These are phyloP conservation scores for Petrosia ficiformis DNA, from an alignment of 37 sponge, comb jelly and placozoan species.

Conservation along the genomic window DNA sequence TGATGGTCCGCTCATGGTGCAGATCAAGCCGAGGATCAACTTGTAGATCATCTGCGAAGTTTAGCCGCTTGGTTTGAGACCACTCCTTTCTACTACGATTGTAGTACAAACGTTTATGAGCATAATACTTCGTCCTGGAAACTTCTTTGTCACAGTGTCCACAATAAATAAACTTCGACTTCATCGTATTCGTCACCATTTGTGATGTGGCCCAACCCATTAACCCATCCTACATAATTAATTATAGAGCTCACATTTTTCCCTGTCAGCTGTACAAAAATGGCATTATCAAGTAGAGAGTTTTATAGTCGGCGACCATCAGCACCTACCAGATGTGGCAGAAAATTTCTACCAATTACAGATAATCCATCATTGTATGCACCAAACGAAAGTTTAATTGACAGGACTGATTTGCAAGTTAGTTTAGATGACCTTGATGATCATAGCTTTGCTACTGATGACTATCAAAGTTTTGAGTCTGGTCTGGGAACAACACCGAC, in stretches of 20 bases:
- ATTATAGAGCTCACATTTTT: too few relatives aligned
- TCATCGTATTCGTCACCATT: too few relatives aligned
- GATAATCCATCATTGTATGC: not conserved
- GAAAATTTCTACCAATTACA: not conserved
- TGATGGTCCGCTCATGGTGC: too few relatives aligned
- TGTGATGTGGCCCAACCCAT: too few relatives aligned
- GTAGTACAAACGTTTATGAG: conserved; percentile 2
- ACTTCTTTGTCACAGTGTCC: not conserved
- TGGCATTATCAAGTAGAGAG: not conserved
- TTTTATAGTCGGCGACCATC: not conserved
- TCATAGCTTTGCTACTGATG: not conserved
- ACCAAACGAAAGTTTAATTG: not conserved
- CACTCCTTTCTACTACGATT: not conserved
- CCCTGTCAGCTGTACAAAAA: too few relatives aligned
- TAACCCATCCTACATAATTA: too few relatives aligned
- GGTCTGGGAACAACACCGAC: not conserved
- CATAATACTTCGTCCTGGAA: not conserved
- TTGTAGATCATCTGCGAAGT: too few relatives aligned
- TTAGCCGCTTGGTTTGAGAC: not conserved
- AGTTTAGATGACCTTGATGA: not conserved
- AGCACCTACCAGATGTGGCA: not conserved
- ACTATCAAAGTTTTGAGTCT: not conserved
- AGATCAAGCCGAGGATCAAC: too few relatives aligned
- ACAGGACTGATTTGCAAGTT: not conserved
- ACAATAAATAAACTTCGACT: not conserved